Evolutionary conservation across 2,888 invertebrate species (phyloP).

Genomic region (Sthenelais limicola): DNA sequence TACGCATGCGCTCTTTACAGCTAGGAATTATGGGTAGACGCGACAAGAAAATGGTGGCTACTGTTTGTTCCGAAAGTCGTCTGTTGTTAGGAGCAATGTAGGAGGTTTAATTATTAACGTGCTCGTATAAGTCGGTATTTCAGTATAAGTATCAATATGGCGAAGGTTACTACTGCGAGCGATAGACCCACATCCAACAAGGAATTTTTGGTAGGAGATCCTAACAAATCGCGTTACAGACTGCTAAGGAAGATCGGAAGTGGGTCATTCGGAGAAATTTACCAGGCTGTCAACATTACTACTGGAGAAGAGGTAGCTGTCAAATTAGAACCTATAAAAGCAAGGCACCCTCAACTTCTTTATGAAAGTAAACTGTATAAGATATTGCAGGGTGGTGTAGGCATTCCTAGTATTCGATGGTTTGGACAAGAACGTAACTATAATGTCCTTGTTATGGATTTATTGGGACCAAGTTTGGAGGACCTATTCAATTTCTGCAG

Average conservation of each 20-base stretch:
- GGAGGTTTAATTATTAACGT: constrained; percentile 2
- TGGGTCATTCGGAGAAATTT: constrained; percentile 71
- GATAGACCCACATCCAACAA: constrained; percentile 42
- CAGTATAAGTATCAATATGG: background rate
- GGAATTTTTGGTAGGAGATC: constrained; percentile 51
- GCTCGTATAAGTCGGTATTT: background rate
- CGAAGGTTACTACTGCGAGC: constrained; percentile 5
- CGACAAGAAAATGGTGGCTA: constrained; percentile 24
- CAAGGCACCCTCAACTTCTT: constrained; percentile 73
- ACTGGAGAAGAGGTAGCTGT: constrained; percentile 73
- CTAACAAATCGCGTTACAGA: constrained; percentile 57
- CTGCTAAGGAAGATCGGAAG: constrained; percentile 70
- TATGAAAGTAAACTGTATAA: constrained; percentile 74
- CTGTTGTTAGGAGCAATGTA: background rate
- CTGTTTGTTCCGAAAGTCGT: background rate
- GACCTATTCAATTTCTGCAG: constrained; percentile 99
- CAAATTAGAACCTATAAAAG: constrained; percentile 72
- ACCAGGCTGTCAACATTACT: constrained; percentile 67
- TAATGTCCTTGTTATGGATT: constrained; percentile 98
- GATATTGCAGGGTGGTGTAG: constrained; percentile 73
- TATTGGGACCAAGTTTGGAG: constrained; percentile 96
- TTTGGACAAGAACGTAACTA: constrained; percentile 84
- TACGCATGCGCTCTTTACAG: constrained; percentile 18
- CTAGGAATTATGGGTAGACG: constrained; percentile 30
- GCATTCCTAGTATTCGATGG: constrained; percentile 73